Base-by-base conservation (phyloP, 2,888 invertebrate genomes). In the Leistus spinibarbis region DNA sequence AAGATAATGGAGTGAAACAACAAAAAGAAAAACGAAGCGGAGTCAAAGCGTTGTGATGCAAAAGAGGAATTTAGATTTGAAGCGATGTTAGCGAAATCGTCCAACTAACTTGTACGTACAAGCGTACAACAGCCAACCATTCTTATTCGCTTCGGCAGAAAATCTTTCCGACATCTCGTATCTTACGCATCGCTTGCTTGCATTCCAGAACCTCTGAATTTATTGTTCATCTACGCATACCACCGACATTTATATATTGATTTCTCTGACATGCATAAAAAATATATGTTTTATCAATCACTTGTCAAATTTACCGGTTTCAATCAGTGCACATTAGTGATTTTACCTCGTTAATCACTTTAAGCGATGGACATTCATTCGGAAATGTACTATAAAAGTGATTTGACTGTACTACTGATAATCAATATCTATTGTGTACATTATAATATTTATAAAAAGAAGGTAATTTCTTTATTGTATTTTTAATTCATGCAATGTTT, bases 231-330 rank as follows among this genome's bases (percentile, higher is more conserved):
- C 54, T 54, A 62, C 17, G 40, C 69, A 20, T 23, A 27, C 54
- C 40, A 60, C 70, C 63, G 63, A 70, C 54, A 40, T 70, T 63
- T 70, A 63, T 70, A 54, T 62, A 70, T 70, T 27, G 69, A 69
- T 69, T 69, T 69, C 60, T 7, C 24, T n/a, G n/a, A n/a, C n/a
- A n/a, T n/a, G n/a, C n/a, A n/a, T n/a, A n/a, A n/a, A n/a, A n/a
- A n/a, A n/a, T n/a, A n/a, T n/a, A n/a, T n/a, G n/a, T n/a, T n/a
- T n/a, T n/a, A n/a, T n/a, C n/a, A n/a, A n/a, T n/a, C n/a, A n/a
- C n/a, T n/a, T n/a, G n/a, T n/a, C n/a, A n/a, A n/a, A n/a, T n/a
- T n/a, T n/a, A n/a, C n/a, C n/a, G n/a, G n/a, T n/a, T n/a, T n/a
- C n/a, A n/a, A n/a, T n/a, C n/a, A n/a, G n/a, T n/a, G n/a, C n/a